Conservation (phyloP, 2,797 vertebrate species). For the Lutjanus argentimaculatus region DNA sequence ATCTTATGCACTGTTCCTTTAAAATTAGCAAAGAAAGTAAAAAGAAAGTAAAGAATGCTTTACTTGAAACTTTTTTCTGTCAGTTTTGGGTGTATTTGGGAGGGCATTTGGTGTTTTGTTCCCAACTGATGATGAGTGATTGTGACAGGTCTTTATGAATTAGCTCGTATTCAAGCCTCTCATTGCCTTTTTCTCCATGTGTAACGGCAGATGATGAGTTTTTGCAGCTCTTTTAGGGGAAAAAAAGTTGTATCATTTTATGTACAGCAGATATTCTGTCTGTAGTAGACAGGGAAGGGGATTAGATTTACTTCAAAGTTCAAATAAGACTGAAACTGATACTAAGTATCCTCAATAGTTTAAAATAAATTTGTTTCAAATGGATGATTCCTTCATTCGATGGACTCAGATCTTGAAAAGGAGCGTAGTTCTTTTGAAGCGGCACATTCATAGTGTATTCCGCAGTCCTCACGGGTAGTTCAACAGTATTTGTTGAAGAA, state of each 20-base stretch:
- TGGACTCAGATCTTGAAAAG: not conserved
- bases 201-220: not conserved
- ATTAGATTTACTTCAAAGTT: not conserved
- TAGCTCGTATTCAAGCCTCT: not conserved
- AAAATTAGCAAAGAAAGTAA: too few relatives aligned
- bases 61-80: too few relatives aligned
- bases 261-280: not conserved
- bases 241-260: not conserved
- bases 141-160: not conserved
- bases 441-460: not conserved
- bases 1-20: too few relatives aligned
- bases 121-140: not conserved
- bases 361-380: not conserved
- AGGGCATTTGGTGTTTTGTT: not conserved
- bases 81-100: too few relatives aligned
- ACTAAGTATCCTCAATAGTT: not conserved
- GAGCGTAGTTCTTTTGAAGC: not conserved
- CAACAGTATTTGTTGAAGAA: not conserved
- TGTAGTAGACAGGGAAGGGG: not conserved
- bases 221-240: not conserved
- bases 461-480: not conserved
- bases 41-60: too few relatives aligned
- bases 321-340: not conserved
- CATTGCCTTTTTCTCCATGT: not conserved
- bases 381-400: not conserved